Base-by-base conservation (phyloP, 2,797 vertebrate genomes). In the Synaphobranchus kaupii region DNA sequence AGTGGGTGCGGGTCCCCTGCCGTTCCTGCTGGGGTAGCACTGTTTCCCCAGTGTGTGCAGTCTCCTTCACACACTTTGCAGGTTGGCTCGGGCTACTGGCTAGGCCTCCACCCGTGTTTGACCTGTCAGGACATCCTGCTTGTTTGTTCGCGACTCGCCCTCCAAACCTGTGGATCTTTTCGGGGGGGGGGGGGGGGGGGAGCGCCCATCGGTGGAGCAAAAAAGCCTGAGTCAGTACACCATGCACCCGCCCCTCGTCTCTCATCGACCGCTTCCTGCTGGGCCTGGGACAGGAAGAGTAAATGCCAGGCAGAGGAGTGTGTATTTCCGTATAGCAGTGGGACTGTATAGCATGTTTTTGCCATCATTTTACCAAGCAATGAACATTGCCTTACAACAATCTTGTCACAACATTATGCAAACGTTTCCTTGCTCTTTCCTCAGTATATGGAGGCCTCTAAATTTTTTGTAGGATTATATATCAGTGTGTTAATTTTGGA, bases 51-150 rank as follows among this genome's bases (percentile, higher is more conserved):
- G 44, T 13, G 50, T 44, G 71, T 50, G 68, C 31, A 39, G 84
- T 89, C 66, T 89, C 82, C 28, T 84, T 63, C 83, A 84, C 20
- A 86, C 28, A 63, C 28, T 71, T 0, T 47, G 85, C 86, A 68
- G 87, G 89, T 71, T 1, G 17, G 85, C 87, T 93, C 89, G 84
- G 28, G 84, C 91, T 91, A 91, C 87, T 66, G 48, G 81, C 39
- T 54, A 28, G 31, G 86, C 73, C 76, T 71, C 66, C 68, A 44
- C 88, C 48, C 56, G 56, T 52, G 39, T 73, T 87, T 85, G 84
- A 63, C 86, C 86, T 28, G 63, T 87, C 86, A 71, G 63, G 86
- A 84, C 60, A 34, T 84, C 47, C 31, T 50, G 81, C 28, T 54
- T 48, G 44, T 73, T 56, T 84, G 60, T 73, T 83, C 84, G 76